These are phyloP conservation scores for Pipistrellus nathusii DNA, from an alignment of 2,797 vertebrate genomes.

Conservation along the genomic window DNA sequence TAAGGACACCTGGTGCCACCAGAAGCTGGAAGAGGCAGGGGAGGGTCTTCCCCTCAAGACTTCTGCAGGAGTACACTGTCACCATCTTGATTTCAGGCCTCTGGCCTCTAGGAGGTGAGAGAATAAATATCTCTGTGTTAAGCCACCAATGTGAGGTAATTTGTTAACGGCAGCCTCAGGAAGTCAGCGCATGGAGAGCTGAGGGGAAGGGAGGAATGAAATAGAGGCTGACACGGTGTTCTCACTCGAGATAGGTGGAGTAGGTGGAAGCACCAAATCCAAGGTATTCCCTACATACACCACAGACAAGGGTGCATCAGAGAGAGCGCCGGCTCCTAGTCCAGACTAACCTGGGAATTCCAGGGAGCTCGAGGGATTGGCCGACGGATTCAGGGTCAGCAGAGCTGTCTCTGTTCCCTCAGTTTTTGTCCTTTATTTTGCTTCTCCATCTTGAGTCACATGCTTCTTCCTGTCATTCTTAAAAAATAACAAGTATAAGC, in stretches of 20 bases:
- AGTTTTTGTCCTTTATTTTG: neutral
- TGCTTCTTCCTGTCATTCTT: neutral
- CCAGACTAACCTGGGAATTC: neutral
- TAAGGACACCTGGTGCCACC: neutral
- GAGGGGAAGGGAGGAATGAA: neutral
- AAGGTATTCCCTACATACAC: neutral
- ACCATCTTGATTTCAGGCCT: neutral
- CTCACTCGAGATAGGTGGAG: neutral
- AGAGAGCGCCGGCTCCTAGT: neutral
- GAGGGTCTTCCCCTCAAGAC: neutral
- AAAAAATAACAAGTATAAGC: neutral
- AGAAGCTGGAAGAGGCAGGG: neutral
- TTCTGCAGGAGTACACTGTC: accelerated
- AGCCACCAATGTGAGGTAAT: neutral
- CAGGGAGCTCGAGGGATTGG: neutral
- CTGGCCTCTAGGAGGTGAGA: neutral
- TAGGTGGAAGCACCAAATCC: neutral
- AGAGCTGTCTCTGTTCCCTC: neutral
- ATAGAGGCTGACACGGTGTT: neutral
- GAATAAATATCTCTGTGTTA: neutral
- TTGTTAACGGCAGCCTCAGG: too few species aligned
- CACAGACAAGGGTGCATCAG: neutral
- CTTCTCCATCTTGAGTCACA: neutral
- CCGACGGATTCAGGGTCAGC: too few species aligned
- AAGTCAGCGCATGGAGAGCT: neutral